Conservation (phyloP, 2,888 invertebrate genomes). For the Zhuqinia jingwanae region DNA sequence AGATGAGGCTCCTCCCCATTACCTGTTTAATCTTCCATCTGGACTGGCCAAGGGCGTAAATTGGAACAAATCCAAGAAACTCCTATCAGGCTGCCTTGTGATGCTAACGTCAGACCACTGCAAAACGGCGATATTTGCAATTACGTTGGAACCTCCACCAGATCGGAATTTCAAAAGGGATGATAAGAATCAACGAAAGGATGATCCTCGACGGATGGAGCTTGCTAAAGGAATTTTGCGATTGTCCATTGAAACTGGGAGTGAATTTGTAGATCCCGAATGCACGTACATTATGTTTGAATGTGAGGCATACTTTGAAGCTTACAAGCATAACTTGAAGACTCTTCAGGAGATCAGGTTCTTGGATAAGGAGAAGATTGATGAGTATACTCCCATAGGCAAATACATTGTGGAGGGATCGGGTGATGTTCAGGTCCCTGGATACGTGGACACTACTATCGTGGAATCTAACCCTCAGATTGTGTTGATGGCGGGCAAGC, state of each 20-base stretch:
- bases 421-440: slow-evolving; percentile 80
- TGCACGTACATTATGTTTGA: slow-evolving; percentile 86
- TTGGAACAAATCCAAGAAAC: slow-evolving; percentile 83
- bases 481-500: no score
- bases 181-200: no score
- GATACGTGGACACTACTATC: slow-evolving; percentile 81
- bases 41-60: slow-evolving; percentile 79
- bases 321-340: slow-evolving; percentile 84
- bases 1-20: no score
- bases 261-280: background rate
- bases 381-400: slow-evolving; percentile 85
- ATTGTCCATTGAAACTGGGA: background rate
- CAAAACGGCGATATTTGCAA: slow-evolving; percentile 81
- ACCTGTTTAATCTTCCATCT: slow-evolving; percentile 5
- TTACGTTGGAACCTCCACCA: slow-evolving; percentile 70
- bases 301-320: slow-evolving; percentile 90
- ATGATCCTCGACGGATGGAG: slow-evolving; percentile 79
- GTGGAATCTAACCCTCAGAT: no score
- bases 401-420: slow-evolving; percentile 85
- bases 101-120: slow-evolving; percentile 85
- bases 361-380: slow-evolving; percentile 84
- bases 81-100: slow-evolving; percentile 88
- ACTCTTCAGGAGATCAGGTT: slow-evolving; percentile 58
- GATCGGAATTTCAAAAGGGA: background rate
- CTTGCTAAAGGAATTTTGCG: slow-evolving; percentile 2